Evolutionary conservation across 2,888 invertebrate genomes (phyloP).

Genomic region (Caenorhabditis sp.): DNA sequence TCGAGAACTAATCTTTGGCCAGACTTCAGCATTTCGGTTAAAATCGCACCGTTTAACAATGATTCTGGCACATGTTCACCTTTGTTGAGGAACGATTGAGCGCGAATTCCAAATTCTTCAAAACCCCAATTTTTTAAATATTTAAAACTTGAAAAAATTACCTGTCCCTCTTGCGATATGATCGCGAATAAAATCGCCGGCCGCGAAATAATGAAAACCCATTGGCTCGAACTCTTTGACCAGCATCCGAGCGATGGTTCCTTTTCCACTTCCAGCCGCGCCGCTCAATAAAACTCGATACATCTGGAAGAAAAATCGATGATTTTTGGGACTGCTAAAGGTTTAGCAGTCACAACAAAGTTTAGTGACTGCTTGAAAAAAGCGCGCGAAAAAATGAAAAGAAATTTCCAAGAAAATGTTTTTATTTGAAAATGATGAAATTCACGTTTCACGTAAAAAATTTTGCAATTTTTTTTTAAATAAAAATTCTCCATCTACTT

Average conservation of each 20-base stretch:
- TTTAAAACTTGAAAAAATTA: constrained; percentile 8
- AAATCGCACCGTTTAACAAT: constrained; percentile 44
- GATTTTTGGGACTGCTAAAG: constrained; percentile 11
- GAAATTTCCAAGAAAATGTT: too few species aligned
- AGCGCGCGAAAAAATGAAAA: too few species aligned
- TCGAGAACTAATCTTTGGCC: constrained; percentile 45
- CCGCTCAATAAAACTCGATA: constrained; percentile 43
- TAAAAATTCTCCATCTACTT: too few species aligned
- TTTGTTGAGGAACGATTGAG: constrained; percentile 49
- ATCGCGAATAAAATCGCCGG: constrained; percentile 53
- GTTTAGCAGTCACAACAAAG: neutral
- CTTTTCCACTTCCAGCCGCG: constrained; percentile 52
- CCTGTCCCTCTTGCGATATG: constrained; percentile 51
- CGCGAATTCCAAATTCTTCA: constrained; percentile 48
- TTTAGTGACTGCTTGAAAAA: too few species aligned
- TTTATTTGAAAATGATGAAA: too few species aligned
- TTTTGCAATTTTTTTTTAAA: too few species aligned
- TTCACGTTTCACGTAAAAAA: too few species aligned
- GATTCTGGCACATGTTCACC: constrained; percentile 53
- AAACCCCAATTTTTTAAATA: neutral
- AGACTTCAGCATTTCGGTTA: constrained; percentile 40
- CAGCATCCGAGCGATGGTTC: constrained; percentile 49
- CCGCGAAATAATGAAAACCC: constrained; percentile 46
- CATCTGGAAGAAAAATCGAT: neutral
- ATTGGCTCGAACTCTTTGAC: constrained; percentile 48